These are phyloP conservation scores for Aplysia californica DNA, from an alignment of 1,140 invertebrate species.

Conservation along the genomic window DNA sequence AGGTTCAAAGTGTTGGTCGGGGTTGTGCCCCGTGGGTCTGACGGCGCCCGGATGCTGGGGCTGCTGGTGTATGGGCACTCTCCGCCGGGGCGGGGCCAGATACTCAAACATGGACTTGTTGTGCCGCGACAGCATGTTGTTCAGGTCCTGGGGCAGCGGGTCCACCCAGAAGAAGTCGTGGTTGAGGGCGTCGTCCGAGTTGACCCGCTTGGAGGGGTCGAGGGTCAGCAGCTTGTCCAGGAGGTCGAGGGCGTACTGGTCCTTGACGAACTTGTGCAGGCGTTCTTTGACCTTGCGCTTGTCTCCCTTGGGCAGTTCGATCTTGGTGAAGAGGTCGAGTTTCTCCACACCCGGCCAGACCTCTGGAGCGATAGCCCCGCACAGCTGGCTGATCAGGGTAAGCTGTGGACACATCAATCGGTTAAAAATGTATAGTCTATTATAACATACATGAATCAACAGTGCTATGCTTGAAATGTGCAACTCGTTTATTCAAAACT, in stretches of 20 bases:
- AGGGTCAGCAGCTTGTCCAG: conserved; percentile 92
- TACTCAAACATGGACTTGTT: conserved; percentile 97
- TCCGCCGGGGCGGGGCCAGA: conserved; percentile 79
- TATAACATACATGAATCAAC: too few relatives aligned
- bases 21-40: conserved; percentile 43
- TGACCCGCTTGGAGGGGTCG: conserved; percentile 90
- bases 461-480: too few relatives aligned
- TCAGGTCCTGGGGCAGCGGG: conserved; percentile 90
- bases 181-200: conserved; percentile 93
- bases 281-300: conserved; percentile 92
- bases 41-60: conserved; percentile 25
- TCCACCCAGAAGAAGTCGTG: conserved; percentile 99
- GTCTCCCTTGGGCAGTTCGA: conserved; percentile 91
- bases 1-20: conserved; percentile 64
- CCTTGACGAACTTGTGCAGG: conserved; percentile 91
- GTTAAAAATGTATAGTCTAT: not conserved
- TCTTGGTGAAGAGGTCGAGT: conserved; percentile 90
- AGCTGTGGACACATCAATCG: conserved; percentile 65
- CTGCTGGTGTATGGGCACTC: conserved; percentile 34
- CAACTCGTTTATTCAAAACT: too few relatives aligned
- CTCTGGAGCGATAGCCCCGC: conserved; percentile 94
- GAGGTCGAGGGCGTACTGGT: conserved; percentile 91
- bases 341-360: conserved; percentile 95
- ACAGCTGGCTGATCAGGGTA: conserved; percentile 93
- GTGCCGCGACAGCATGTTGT: conserved; percentile 93